Conservation (phyloP, 2,797 vertebrate species). For the Peromyscus nudipes region DNA sequence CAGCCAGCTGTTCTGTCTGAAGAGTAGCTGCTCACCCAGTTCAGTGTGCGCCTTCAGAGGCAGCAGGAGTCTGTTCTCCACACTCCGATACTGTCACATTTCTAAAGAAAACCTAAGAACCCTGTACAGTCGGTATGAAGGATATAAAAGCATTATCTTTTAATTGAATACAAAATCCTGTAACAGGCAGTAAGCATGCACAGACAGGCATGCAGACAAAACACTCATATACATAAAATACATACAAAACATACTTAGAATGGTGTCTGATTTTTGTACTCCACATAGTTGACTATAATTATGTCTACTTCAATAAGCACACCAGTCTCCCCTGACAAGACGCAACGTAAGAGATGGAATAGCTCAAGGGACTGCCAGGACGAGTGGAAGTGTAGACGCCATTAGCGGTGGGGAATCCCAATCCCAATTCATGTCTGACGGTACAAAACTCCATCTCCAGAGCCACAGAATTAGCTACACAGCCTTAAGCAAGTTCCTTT, state of each 20-base stretch:
- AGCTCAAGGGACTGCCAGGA: not conserved
- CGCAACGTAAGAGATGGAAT: not conserved
- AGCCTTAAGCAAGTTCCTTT: conserved; percentile 43
- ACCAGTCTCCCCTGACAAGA: not conserved
- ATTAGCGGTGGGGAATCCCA: not conserved
- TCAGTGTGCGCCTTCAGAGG: not conserved
- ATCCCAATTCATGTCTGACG: not conserved
- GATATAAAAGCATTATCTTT: conserved; percentile 40
- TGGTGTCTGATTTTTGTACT: conserved; percentile 27
- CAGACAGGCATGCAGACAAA: not conserved
- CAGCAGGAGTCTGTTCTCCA: not conserved
- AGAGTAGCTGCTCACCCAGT: not conserved
- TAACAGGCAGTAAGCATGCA: not conserved
- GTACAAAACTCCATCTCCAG: not conserved
- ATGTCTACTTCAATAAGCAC: not conserved
- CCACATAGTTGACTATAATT: conserved; percentile 19
- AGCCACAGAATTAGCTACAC: conserved; percentile 31
- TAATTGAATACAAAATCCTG: conserved; percentile 50
- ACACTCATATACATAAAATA: not conserved
- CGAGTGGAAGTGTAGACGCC: not conserved
- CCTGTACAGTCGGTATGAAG: conserved; percentile 3
- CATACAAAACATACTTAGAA: not conserved
- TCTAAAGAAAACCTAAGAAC: conserved; percentile 6
- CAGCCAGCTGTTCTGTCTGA: not conserved
- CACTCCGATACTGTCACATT: not conserved